Percentiles rank a stretch among this genome's conserved stretches.
Evolutionary conservation across 2,888 invertebrate genomes (phyloP).

Genomic region (Ormyrus pomaceus): DNA sequence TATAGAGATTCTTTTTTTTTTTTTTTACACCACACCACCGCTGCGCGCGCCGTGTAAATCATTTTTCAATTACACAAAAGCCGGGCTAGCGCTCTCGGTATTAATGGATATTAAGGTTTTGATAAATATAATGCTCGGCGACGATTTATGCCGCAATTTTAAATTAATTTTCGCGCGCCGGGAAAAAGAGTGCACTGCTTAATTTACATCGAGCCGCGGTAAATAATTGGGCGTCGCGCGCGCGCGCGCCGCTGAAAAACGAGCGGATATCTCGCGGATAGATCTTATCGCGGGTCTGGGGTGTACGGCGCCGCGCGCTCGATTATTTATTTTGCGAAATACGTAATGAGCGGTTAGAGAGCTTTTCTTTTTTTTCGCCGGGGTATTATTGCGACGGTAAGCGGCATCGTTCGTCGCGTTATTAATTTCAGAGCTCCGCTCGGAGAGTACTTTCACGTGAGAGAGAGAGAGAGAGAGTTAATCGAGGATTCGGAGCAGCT

Average conservation of each 20-base stretch:
- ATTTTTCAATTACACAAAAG: constrained; percentile 32
- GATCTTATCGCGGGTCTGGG: background rate
- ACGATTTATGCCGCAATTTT: constrained; percentile 31
- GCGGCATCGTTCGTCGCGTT: background rate
- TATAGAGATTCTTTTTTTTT: constrained; percentile 23
- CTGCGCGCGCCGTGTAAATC: constrained; percentile 1
- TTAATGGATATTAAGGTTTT: constrained; percentile 35
- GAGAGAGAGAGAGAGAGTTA: background rate
- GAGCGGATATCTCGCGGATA: background rate
- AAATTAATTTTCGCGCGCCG: constrained; percentile 36
- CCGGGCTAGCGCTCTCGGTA: background rate
- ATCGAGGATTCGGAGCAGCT: too few relatives aligned
- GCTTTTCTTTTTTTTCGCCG: background rate
- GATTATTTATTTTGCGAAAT: constrained; percentile 17
- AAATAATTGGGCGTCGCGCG: constrained; percentile 5
- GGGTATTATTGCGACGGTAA: constrained; percentile 15
- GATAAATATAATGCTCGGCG: constrained; percentile 27
- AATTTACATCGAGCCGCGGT: constrained; percentile 10
- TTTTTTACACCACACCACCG: background rate
- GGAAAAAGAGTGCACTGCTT: constrained; percentile 2
- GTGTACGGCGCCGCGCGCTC: background rate
- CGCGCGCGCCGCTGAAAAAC: constrained; percentile 17
- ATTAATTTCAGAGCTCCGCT: constrained; percentile 6
- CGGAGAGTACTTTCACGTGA: background rate
- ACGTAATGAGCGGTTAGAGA: background rate